Base-by-base conservation (phyloP, 2,113 vertebrate genomes). In the Piliocolobus tephrosceles region DNA sequence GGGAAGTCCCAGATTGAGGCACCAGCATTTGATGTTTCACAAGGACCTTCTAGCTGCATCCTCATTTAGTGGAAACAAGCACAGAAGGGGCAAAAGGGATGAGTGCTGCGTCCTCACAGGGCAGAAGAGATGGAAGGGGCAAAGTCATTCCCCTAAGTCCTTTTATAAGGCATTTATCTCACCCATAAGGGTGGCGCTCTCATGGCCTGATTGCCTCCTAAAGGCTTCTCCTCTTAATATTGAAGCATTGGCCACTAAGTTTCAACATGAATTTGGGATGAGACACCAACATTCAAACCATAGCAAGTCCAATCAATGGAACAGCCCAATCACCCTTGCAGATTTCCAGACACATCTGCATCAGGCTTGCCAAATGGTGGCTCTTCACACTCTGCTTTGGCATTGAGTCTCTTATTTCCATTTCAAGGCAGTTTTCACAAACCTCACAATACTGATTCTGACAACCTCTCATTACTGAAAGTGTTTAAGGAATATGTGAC, bases 401-500 rank as follows among this genome's bases (percentile, higher is more conserved):
- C 75, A 72, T 50, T 32, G 16, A 23, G 30, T 13, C 73, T 5
- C 18, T 92, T 40, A 30, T 45, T 87, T 90, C 95, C 72, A 70
- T 76, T 92, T 91, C 75, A 35, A 6, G 57, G 27, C 82, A 61
- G 55, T 78, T 83, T 83, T 93, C 68, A 47, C 38, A n/a, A 90
- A 70, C 6, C 10, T 20, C 10, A 64, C 1, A 72, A 47, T 20
- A 76, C 27, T 87, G 47, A 25, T 55, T 89, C 13, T 43, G 68
- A 86, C 25, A 72, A 17, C 11, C 4, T 66, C 72, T 64, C 38
- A 66, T 35, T 66, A 50, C 1, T 47, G n/a, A 35, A 84, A 89
- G 88, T 88, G 35, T 78, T 93, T 89, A 92, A 90, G 57, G 90
- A 88, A 85, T 70, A 52, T 8, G 58, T 92, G 50, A 50, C 66